A percentile compares a stretch with the other conserved stretches of the same genome.
These are phyloP conservation scores for Caenorhabditis briggsae DNA, from an alignment of 1,140 invertebrate genomes.

Conservation along the genomic window DNA sequence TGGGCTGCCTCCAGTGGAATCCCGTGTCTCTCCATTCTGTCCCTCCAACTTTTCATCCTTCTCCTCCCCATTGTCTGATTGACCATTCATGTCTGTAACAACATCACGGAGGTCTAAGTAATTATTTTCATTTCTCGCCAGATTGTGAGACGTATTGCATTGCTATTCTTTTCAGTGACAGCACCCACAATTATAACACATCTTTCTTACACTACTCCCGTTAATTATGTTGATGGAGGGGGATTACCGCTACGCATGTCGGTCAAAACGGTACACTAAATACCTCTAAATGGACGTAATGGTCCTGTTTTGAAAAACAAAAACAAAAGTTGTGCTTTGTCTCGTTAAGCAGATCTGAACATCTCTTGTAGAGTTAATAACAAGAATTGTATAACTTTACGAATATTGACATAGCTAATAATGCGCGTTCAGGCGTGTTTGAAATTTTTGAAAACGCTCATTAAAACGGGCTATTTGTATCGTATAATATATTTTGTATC, in stretches of 20 bases:
- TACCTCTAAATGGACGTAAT: no score
- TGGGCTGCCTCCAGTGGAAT: constrained; percentile 58
- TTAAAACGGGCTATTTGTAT: constrained; percentile 25
- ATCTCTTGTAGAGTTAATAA: not conserved
- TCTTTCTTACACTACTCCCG: not conserved
- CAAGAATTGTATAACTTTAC: constrained; percentile 40
- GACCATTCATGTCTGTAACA: constrained; percentile 43
- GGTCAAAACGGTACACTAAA: not conserved
- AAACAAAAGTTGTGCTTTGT: not conserved
- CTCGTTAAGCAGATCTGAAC: not conserved
- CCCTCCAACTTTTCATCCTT: constrained; percentile 36
- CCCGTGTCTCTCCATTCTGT: constrained; percentile 31
- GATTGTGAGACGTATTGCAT: constrained; percentile 35
- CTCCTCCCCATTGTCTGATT: constrained; percentile 46
- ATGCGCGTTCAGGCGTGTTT: constrained; percentile 1
- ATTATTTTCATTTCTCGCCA: constrained; percentile 40
- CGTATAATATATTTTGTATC: not conserved
- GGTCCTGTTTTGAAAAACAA: not conserved
- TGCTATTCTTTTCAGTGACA: constrained; percentile 34
- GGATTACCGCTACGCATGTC: not conserved
- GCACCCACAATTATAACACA: constrained; percentile 42
- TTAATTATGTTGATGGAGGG: constrained; percentile 47
- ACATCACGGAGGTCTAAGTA: not conserved
- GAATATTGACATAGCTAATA: constrained; percentile 42
- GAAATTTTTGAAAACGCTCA: constrained; percentile 11